Conservation (phyloP, 1,140 invertebrate genomes). For the Drosophila neocordata region DNA sequence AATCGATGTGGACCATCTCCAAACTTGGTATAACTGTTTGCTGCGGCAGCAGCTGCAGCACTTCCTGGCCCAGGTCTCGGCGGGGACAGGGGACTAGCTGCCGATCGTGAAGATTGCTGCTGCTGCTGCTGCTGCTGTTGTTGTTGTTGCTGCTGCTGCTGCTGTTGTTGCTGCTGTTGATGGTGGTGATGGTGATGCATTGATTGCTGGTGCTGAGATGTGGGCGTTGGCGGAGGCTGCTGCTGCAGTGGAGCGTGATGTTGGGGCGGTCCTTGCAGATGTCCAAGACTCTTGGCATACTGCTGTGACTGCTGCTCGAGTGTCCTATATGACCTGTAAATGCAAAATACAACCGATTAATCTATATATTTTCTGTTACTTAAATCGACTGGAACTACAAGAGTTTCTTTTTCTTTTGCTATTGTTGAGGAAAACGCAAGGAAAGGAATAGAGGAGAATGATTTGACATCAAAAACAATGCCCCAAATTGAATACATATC, state of each 20-base stretch:
- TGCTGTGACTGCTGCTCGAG: slow-evolving; percentile 69
- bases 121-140: slow-evolving; percentile 66
- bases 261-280: slow-evolving; percentile 43
- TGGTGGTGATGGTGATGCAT: slow-evolving; percentile 51
- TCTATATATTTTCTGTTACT: no score
- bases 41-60: slow-evolving; percentile 54
- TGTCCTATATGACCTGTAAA: slow-evolving; percentile 73
- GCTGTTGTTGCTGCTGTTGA: slow-evolving; percentile 46
- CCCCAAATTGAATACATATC: no score
- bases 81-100: slow-evolving; percentile 78
- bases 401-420: no score
- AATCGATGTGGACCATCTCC: slow-evolving; percentile 70
- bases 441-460: no score
- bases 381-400: no score
- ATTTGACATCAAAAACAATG: no score
- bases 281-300: slow-evolving; percentile 70
- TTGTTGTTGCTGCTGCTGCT: slow-evolving; percentile 51
- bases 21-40: slow-evolving; percentile 68
- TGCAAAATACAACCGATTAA: slow-evolving; percentile 60
- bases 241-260: slow-evolving; percentile 51
- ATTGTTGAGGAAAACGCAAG: no score
- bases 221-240: slow-evolving; percentile 50
- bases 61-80: slow-evolving; percentile 72
- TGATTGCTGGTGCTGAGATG: slow-evolving; percentile 66
- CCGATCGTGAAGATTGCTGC: slow-evolving; percentile 68